phyloP scores from a whole-genome alignment of 2,888 invertebrate species.

The Epinotia bilunana region DNA sequence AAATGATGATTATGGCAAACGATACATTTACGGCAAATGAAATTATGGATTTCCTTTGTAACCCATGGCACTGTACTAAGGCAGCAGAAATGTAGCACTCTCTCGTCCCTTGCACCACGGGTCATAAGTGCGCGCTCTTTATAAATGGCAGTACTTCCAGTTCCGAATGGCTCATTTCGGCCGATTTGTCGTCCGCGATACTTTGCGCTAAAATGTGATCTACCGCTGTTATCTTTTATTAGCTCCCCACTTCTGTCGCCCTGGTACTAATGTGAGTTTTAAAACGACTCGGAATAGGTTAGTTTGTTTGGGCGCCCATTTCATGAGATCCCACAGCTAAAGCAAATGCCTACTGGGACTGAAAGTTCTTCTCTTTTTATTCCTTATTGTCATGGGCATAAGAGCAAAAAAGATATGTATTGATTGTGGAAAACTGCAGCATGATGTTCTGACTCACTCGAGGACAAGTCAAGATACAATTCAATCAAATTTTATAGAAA shows the following conservation, averaged over 20 bases:
- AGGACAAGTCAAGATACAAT: too few species aligned
- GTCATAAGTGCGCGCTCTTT: conserved; percentile 65
- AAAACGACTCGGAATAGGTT: conserved; percentile 12
- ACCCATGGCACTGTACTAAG: neutral
- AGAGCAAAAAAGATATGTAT: neutral
- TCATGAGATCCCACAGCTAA: neutral
- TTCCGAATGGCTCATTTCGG: conserved; percentile 80
- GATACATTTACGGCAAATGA: too few species aligned
- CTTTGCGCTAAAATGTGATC: conserved; percentile 73
- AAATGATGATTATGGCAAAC: too few species aligned
- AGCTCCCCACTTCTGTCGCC: conserved; percentile 53
- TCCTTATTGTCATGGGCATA: neutral
- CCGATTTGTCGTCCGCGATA: conserved; percentile 72
- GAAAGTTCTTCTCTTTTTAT: neutral
- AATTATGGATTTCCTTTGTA: too few species aligned
- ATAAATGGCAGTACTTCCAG: conserved; percentile 78
- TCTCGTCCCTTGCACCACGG: conserved; percentile 24
- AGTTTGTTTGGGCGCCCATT: neutral
- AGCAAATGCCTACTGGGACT: neutral
- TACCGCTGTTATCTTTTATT: conserved; percentile 75
- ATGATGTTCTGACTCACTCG: too few species aligned
- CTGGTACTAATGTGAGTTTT: conserved; percentile 29
- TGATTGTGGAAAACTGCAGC: too few species aligned
- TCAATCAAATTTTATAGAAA: too few species aligned
- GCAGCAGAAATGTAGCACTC: neutral